These are phyloP conservation scores for Idaea aversata DNA, from an alignment of 2,888 invertebrate genomes.

Conservation along the genomic window DNA sequence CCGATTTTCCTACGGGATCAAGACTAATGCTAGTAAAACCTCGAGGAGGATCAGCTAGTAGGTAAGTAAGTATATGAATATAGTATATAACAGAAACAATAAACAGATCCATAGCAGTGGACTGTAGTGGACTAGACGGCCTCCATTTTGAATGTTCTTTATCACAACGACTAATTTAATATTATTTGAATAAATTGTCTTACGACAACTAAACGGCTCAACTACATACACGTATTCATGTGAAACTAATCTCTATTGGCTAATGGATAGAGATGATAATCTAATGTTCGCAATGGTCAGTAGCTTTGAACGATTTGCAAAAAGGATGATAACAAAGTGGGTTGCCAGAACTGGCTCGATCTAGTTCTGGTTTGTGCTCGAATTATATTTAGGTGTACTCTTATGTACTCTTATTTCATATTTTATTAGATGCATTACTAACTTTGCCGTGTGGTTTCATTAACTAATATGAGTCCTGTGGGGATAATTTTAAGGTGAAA, in stretches of 20 bases:
- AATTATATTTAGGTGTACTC: conserved; percentile 40
- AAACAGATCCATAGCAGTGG: conserved; percentile 32
- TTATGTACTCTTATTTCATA: neutral
- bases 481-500: too few species aligned
- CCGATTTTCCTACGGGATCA: too few species aligned
- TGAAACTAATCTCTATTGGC: conserved; percentile 17
- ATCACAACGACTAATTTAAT: conserved; percentile 57
- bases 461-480: too few species aligned
- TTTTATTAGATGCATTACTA: too few species aligned
- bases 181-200: conserved; percentile 63
- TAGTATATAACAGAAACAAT: conserved; percentile 35
- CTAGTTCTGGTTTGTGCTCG: conserved; percentile 43
- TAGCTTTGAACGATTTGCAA: conserved; percentile 58
- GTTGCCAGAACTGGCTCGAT: conserved; percentile 54
- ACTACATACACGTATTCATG: conserved; percentile 6
- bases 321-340: conserved; percentile 69
- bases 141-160: conserved; percentile 64
- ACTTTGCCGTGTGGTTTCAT: too few species aligned
- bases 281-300: conserved; percentile 18
- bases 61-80: too few species aligned
- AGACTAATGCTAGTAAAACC: too few species aligned
- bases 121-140: conserved; percentile 40
- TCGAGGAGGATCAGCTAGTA: too few species aligned
- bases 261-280: conserved; percentile 23
- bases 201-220: conserved; percentile 33